Percentiles rank a stretch among this genome's conserved stretches.
These are phyloP conservation scores for Acrocephalus arundinaceus DNA, from an alignment of 2,113 vertebrate genomes.

Conservation along the genomic window DNA sequence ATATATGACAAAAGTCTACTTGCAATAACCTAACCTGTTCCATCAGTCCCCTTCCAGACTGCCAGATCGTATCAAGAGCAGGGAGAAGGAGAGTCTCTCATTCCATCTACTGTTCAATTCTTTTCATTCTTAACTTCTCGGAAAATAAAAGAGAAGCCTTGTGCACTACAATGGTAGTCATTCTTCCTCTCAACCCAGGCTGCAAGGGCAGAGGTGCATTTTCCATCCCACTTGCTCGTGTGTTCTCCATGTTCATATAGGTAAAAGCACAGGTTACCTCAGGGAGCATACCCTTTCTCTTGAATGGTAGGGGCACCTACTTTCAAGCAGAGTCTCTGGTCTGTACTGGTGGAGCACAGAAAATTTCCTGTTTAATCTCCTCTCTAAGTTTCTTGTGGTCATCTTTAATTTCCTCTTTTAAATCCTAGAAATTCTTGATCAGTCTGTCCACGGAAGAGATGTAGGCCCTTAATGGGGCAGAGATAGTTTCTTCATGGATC, in stretches of 20 bases:
- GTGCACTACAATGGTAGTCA: neutral
- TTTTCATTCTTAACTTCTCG: neutral
- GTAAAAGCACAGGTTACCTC: neutral
- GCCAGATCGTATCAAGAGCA: neutral
- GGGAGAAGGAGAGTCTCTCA: neutral
- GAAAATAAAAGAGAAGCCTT: neutral
- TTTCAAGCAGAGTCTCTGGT: neutral
- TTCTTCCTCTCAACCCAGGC: neutral
- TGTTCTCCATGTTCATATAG: neutral
- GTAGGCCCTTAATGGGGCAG: fast-evolving
- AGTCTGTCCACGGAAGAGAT: neutral
- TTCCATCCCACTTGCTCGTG: neutral
- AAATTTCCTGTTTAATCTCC: neutral
- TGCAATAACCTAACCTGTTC: neutral
- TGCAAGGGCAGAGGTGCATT: neutral
- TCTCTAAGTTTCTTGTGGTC: neutral
- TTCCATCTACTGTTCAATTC: neutral
- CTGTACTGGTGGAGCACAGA: neutral
- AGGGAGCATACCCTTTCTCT: neutral
- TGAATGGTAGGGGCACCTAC: fast-evolving
- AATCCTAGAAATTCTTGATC: neutral
- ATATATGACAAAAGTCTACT: neutral
- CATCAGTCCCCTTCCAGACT: neutral
- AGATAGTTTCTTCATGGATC: neutral
- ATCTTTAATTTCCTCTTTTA: neutral